Base-by-base conservation (phyloP, 2,113 vertebrate genomes). In the Platysternon megacephalum region DNA sequence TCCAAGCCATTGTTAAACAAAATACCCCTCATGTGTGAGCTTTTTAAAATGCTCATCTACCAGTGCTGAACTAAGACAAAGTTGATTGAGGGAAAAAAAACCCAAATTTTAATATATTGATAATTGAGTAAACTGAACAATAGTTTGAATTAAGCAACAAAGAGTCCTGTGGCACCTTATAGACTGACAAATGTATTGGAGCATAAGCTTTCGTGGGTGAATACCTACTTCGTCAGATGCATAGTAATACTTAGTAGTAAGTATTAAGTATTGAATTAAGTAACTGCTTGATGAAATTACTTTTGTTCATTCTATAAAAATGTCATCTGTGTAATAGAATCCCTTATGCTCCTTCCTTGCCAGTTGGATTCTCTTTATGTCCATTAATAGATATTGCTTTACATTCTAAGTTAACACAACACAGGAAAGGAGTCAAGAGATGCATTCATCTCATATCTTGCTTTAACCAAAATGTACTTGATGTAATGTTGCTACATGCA, bases 401-500 rank as follows among this genome's bases (percentile, higher is more conserved):
- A 0, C 0, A 19, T 22, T 78, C 29, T 17, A 21, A 78, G 68
- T 32, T 5, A 78, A 29, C 0, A 12, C 35, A 52, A 51, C 39
- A 58, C 52, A 49, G 68, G 52, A 78, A 35, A 0, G 6, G 26
- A 3, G 4, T 11, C 5, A 58, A 29, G 26, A 8, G 44, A 19
- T n/a, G 22, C 1, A 1, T 24, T 22, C 44, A 58, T 32, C 44
- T 49, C 19, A 5, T 78, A 39, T 9, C 53, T 51, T 51, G 52
- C 35, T 58, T 53, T 35, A 48, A 49, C 26, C 68, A 42, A 84
- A 84, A 58, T 4, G 35, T 10, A 42, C 65, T 78, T n/a, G 49
- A 58, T 58, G 44, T 0, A 28, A 35, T 39, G 17, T 49, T 55
- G 6, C 26, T 79, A 42, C 39, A 0, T 0, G 76, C 35, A 51